Percentiles rank a stretch among this genome's conserved stretches.
phyloP scores from a whole-genome alignment of 2,113 vertebrate species.

The Ochotona princeps region DNA sequence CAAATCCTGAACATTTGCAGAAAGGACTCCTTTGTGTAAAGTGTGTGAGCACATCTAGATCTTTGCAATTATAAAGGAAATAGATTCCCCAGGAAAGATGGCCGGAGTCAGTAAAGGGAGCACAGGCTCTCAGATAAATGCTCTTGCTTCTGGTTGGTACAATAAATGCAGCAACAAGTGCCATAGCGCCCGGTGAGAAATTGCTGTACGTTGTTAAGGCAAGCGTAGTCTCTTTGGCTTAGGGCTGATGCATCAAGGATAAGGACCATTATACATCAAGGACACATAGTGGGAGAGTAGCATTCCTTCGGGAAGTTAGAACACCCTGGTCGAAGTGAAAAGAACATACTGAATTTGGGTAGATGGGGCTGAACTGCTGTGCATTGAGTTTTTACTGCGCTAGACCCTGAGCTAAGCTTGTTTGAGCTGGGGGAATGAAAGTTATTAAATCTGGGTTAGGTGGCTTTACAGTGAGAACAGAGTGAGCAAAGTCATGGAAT shows the following conservation, averaged over 20 bases:
- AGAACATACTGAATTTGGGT: neutral
- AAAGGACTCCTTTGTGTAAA: neutral
- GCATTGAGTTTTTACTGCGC: neutral
- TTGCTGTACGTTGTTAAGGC: neutral
- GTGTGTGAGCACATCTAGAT: neutral
- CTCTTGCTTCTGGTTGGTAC: neutral
- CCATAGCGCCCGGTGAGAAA: neutral
- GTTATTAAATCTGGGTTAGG: neutral
- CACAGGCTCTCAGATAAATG: neutral
- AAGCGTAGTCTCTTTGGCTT: neutral
- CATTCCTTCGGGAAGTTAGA: neutral
- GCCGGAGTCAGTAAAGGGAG: conserved; percentile 4
- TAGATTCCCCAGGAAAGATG: neutral
- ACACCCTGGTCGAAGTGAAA: conserved; percentile 14
- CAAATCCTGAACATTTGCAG: neutral
- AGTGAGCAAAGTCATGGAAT: neutral
- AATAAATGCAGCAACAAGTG: neutral
- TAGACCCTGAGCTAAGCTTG: conserved; percentile 23
- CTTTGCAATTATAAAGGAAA: neutral
- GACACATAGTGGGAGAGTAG: neutral
- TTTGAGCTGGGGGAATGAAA: neutral
- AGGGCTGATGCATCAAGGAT: conserved; percentile 24
- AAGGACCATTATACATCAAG: neutral
- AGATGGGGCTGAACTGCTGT: neutral
- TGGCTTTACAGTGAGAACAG: conserved; percentile 10